phyloP scores from a whole-genome alignment of 1,140 invertebrate species.

The Himalopsyche phryganea region DNA sequence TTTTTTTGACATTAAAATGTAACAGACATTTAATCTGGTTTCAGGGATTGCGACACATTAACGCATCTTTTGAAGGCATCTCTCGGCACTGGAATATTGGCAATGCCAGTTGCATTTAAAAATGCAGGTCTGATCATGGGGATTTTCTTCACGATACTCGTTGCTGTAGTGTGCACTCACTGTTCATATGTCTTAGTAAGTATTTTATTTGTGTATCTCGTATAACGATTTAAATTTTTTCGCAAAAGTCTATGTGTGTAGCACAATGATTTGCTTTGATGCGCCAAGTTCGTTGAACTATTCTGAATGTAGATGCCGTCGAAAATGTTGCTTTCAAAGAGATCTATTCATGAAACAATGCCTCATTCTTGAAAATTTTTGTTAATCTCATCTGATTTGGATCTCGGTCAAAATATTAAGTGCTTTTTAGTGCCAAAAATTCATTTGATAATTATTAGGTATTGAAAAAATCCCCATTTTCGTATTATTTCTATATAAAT shows the following conservation, averaged over 20 bases:
- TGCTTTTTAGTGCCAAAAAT: background rate
- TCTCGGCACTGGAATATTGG: conserved; percentile 86
- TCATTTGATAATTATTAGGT: background rate
- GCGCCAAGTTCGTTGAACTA: too few species aligned
- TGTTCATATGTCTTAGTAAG: conserved; percentile 82
- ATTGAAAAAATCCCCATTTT: too few species aligned
- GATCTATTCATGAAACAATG: background rate
- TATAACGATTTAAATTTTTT: too few species aligned
- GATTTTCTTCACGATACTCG: conserved; percentile 72
- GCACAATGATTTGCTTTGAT: too few species aligned
- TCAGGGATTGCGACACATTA: conserved; percentile 76
- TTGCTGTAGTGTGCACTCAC: conserved; percentile 80
- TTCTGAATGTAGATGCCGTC: background rate
- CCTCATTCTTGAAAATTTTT: background rate
- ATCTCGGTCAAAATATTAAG: too few species aligned
- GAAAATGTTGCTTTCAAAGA: too few species aligned
- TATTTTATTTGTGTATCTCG: conserved; percentile 29
- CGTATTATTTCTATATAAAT: too few species aligned
- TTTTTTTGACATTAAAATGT: too few species aligned
- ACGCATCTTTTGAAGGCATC: conserved; percentile 85
- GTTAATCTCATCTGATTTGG: background rate
- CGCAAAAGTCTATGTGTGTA: too few species aligned
- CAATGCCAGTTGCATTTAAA: conserved; percentile 84
- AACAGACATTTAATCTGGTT: too few species aligned
- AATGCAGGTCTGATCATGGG: conserved; percentile 74